Evolutionary conservation across 2,113 vertebrate genomes (phyloP).

Genomic region (Paratilapia polleni): DNA sequence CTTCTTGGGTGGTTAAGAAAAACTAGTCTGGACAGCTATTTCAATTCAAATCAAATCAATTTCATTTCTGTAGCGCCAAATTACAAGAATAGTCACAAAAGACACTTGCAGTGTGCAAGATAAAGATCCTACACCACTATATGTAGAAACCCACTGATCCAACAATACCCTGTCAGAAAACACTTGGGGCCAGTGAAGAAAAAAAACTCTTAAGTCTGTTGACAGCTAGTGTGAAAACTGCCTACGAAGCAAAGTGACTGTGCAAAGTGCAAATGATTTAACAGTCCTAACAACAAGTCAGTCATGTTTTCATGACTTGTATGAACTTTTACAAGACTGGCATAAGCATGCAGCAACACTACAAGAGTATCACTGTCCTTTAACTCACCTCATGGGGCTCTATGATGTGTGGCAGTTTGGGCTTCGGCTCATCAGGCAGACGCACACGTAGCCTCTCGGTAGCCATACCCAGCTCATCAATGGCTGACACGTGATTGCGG

Average conservation of each 20-base stretch:
- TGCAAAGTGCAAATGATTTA: neutral
- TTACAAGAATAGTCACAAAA: no score
- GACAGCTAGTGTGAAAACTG: no score
- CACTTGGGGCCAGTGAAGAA: no score
- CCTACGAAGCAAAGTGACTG: neutral
- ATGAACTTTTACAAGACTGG: neutral
- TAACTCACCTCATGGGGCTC: slow-evolving; percentile 91
- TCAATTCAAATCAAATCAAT: neutral
- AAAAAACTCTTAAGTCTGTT: no score
- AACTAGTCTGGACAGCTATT: neutral
- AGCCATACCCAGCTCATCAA: slow-evolving; percentile 97
- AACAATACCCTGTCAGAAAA: no score
- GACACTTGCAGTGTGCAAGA: no score
- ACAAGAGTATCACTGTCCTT: neutral
- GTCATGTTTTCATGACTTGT: neutral
- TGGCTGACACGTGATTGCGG: slow-evolving; percentile 94
- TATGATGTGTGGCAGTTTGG: slow-evolving; percentile 94
- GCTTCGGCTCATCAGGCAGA: slow-evolving; percentile 92
- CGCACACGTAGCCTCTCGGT: slow-evolving; percentile 93
- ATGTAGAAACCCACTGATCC: no score
- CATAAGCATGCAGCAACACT: neutral
- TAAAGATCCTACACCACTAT: no score
- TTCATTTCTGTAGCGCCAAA: no score
- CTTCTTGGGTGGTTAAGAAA: no score
- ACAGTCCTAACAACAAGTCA: neutral